Evolutionary conservation across 2,888 invertebrate species (phyloP).

Genomic region (Acanthosepion esculentum): DNA sequence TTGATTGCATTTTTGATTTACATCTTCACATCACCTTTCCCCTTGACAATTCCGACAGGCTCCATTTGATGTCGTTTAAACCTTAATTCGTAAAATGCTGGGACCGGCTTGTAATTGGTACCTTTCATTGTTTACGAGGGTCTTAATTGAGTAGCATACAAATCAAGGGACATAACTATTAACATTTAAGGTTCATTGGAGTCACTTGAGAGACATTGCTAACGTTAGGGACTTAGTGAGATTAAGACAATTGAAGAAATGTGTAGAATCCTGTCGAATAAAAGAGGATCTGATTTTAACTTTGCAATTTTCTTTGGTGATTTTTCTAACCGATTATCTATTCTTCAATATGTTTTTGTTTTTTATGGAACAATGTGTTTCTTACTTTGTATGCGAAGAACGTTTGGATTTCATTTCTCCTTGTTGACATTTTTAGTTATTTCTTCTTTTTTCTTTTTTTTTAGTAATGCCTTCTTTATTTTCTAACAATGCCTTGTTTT

Average conservation of each 20-base stretch:
- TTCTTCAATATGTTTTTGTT: too few relatives aligned
- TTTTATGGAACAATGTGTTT: too few relatives aligned
- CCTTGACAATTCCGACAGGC: not conserved
- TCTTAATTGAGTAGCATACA: not conserved
- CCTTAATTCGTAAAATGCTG: not conserved
- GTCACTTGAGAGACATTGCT: not conserved
- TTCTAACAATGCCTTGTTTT: too few relatives aligned
- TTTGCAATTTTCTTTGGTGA: too few relatives aligned
- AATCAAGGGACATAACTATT: not conserved
- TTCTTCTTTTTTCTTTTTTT: too few relatives aligned
- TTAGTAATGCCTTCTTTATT: too few relatives aligned
- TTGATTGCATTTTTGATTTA: conserved; percentile 33
- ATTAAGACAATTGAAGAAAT: not conserved
- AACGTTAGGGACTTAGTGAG: not conserved
- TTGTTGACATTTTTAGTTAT: too few relatives aligned
- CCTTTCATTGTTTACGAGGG: not conserved
- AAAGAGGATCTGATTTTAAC: too few relatives aligned
- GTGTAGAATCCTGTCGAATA: not conserved
- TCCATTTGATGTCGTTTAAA: not conserved
- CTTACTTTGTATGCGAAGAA: too few relatives aligned
- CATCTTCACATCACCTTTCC: not conserved
- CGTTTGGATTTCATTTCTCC: too few relatives aligned
- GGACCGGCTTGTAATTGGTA: not conserved
- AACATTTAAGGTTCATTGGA: conserved; percentile 33
- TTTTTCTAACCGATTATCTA: too few relatives aligned